Evolutionary conservation across 2,888 invertebrate species (phyloP), one percentile per base, ranked within the genome.

Genomic region (Euproctis similis): DNA sequence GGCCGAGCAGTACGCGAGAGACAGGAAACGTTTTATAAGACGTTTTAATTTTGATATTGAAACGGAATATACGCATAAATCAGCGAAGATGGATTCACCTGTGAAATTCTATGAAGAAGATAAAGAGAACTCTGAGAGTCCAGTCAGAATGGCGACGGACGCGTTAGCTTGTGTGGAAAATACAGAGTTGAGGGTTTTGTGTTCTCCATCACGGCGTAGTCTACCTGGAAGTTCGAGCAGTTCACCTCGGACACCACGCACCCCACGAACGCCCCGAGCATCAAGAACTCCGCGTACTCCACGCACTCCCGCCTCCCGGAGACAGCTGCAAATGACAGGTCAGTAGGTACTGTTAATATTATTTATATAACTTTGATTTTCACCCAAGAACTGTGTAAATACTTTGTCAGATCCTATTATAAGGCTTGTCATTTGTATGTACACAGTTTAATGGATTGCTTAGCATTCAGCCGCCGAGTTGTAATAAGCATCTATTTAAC

Each of bases 41-140:
- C 72, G 87, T 46, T 90, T 88, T 62, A 89, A 89, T 47, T 85
- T 89, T 30, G 88, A 89, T 47, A 68, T 87, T 13, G 81, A 85
- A 31, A 77, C 81, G 30, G 76, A 85, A 51, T 71, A 77, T 35
- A 53, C 70, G 1, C 75, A 70, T 28, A 80, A 75, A 41, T 59
- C 70, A 10, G 59, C 67, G 4, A 77, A 73, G 39, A 50, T 82
- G 41, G 82, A 84, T 34, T 80, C 84, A 8, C 80, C 82, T 4
- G 80, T 81, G 28, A 81, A 80, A 42, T 81, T 84, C 47, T 59
- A 61, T 48, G 81, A 75, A 30, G 78, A 77, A 27, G 72, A 80
- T 40, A 76, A 74, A 28, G 72, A 78, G 35, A 76, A 72, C 24
- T 53, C 68, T 1, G 50, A 50, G 13, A 76, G 75, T 50, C 76